phyloP scores from a whole-genome alignment of 2,113 vertebrate genomes.

The Hiodon tergisus region DNA sequence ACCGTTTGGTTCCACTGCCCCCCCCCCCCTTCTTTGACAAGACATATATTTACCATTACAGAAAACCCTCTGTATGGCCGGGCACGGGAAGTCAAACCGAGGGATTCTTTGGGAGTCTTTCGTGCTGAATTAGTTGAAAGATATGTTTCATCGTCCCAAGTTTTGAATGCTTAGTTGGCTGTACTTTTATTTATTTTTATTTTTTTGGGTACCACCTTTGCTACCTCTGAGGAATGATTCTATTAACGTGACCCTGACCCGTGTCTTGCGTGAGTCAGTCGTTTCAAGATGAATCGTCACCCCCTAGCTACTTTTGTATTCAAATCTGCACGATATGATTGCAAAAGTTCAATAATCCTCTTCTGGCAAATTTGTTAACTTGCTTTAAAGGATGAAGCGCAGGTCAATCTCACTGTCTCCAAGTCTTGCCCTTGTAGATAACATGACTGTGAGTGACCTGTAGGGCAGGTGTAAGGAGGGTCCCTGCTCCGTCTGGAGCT shows the following conservation, averaged over 20 bases:
- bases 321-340: too few species aligned
- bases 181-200: neutral
- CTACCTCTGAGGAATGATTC: neutral
- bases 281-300: too few species aligned
- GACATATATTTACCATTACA: conserved; percentile 21
- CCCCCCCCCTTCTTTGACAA: conserved; percentile 4
- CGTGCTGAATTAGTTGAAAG: conserved; percentile 9
- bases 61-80: conserved; percentile 3
- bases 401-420: too few species aligned
- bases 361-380: too few species aligned
- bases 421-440: too few species aligned
- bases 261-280: neutral
- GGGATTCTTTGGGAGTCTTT: conserved; percentile 15
- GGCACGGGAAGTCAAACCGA: conserved; percentile 8
- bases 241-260: neutral
- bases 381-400: too few species aligned
- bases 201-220: neutral
- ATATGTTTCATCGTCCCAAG: conserved; percentile 4
- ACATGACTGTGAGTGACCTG: too few species aligned
- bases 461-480: too few species aligned
- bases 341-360: too few species aligned
- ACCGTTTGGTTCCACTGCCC: conserved; percentile 13
- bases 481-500: too few species aligned
- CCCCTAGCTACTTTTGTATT: too few species aligned
- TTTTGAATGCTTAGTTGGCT: neutral